Evolutionary conservation across 2,113 vertebrate species (phyloP).

Genomic region (Sceloporus tristichus): DNA sequence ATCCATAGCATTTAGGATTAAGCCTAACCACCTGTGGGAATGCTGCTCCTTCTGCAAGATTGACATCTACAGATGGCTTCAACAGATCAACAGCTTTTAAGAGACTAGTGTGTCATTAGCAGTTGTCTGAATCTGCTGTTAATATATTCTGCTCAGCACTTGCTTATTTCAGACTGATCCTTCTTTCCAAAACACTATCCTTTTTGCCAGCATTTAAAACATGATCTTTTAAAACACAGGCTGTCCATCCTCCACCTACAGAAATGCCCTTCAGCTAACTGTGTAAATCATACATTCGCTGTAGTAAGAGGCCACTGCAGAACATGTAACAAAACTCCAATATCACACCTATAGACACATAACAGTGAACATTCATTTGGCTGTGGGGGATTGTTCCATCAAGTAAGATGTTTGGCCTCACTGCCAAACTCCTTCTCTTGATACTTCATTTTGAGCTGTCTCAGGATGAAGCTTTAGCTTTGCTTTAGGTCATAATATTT

Average conservation of each 20-base stretch:
- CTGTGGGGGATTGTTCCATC: neutral
- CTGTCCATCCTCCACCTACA: neutral
- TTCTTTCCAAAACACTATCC: neutral
- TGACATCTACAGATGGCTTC: neutral
- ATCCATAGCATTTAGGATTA: neutral
- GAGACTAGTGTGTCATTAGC: neutral
- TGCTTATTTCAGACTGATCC: neutral
- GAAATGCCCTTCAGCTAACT: neutral
- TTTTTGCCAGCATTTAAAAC: neutral
- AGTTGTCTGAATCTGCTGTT: neutral
- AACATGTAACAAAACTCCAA: neutral
- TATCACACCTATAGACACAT: neutral
- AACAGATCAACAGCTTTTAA: neutral
- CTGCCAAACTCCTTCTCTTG: neutral
- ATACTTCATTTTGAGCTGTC: slow-evolving; percentile 20
- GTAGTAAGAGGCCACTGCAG: neutral
- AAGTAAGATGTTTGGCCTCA: neutral
- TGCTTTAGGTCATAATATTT: slow-evolving; percentile 20
- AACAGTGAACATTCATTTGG: neutral
- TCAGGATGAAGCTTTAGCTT: neutral
- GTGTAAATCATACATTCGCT: slow-evolving; percentile 1
- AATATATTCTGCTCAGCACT: neutral
- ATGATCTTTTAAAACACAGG: neutral
- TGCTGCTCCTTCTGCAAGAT: neutral
- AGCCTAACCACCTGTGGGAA: neutral